Conservation (phyloP, 2,797 vertebrate species). For the Xiphorhynchus erythropygius region DNA sequence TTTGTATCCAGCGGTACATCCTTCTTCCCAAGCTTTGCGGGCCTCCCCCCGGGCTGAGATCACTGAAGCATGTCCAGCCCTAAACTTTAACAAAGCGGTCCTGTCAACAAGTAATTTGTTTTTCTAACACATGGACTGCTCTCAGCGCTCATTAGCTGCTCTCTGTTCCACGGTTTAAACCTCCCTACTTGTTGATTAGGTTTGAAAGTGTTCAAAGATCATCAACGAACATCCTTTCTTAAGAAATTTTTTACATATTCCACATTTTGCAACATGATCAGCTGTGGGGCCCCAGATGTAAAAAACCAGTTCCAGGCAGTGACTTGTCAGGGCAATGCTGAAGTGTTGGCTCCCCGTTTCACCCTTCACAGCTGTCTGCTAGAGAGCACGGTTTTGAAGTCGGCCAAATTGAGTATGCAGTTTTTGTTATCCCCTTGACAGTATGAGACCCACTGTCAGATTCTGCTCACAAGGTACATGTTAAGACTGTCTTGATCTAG, state of each 20-base stretch:
- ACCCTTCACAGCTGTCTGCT: not conserved
- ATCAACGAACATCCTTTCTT: not conserved
- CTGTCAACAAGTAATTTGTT: not conserved
- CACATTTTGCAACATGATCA: not conserved
- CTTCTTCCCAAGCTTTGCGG: not conserved
- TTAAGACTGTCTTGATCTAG: not conserved
- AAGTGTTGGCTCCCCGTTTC: accelerated
- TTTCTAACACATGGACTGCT: not conserved
- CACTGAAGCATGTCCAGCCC: not conserved
- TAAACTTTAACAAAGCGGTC: not conserved
- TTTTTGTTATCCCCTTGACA: not conserved
- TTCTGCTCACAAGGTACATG: accelerated
- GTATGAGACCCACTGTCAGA: accelerated
- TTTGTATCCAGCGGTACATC: not conserved
- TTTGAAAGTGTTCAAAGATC: not conserved
- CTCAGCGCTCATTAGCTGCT: not conserved
- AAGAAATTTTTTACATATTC: not conserved
- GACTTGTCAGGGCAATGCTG: not conserved
- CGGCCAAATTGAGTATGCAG: accelerated
- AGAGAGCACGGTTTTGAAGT: accelerated
- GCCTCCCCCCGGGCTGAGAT: not conserved
- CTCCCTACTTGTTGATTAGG: not conserved
- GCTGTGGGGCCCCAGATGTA: accelerated
- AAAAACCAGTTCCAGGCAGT: accelerated
- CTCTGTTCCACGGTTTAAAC: not conserved